phyloP scores from a whole-genome alignment of 2,888 invertebrate genomes.

The Conops quadrifasciatus region DNA sequence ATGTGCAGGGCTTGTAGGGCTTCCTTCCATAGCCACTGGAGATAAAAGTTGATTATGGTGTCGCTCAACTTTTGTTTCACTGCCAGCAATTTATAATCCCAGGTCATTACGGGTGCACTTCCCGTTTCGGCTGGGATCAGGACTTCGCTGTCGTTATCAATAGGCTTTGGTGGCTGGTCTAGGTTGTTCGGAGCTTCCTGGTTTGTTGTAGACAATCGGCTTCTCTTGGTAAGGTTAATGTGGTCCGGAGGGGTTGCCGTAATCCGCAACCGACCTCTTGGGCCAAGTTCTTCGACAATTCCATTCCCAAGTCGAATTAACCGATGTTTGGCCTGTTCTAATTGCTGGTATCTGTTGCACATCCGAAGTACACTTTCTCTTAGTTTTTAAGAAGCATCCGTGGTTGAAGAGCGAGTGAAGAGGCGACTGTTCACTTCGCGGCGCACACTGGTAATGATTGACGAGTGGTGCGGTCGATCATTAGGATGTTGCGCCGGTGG shows the following conservation, averaged over 20 bases:
- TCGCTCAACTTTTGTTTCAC: not conserved
- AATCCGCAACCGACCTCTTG: not conserved
- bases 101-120: not conserved
- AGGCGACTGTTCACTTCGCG: not conserved
- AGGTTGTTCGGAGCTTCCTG: no score
- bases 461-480: not conserved
- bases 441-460: no score
- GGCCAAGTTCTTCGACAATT: not conserved
- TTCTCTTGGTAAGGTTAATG: not conserved
- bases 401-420: not conserved
- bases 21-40: conserved; percentile 1
- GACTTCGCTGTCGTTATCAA: not conserved
- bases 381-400: not conserved
- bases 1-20: not conserved
- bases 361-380: not conserved
- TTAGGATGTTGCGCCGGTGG: not conserved
- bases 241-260: not conserved
- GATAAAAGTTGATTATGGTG: not conserved
- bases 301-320: not conserved
- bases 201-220: no score
- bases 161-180: not conserved
- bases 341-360: not conserved
- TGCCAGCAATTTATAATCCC: not conserved
- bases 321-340: not conserved
- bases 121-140: not conserved